phyloP scores from a whole-genome alignment of 2,797 vertebrate genomes.

The Acanthopagrus latus region DNA sequence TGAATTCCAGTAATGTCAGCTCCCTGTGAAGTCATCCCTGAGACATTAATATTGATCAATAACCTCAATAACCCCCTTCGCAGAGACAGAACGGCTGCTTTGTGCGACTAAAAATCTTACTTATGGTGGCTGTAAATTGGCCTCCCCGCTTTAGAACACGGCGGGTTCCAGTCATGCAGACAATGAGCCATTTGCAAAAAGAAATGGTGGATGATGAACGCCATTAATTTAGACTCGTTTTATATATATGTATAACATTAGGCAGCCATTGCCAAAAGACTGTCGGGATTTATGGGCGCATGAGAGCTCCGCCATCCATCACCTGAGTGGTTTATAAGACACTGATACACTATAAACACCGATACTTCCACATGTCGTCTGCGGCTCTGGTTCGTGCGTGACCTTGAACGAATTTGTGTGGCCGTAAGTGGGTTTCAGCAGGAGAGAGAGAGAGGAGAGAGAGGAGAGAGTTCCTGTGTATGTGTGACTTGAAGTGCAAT shows the following conservation, averaged over 20 bases:
- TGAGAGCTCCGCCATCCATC: conserved; percentile 56
- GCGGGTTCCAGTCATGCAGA: conserved; percentile 43
- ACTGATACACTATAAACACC: conserved; percentile 59
- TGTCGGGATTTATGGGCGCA: conserved; percentile 54
- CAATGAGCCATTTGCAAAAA: conserved; percentile 43
- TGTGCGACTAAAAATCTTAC: conserved; percentile 41
- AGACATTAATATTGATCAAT: conserved; percentile 51
- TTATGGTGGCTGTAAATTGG: conserved; percentile 38
- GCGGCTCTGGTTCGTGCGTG: conserved; percentile 18
- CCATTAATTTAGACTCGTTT: conserved; percentile 68
- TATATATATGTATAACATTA: conserved; percentile 52
- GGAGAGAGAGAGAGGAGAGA: conserved; percentile 1
- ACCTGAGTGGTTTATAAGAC: conserved; percentile 50
- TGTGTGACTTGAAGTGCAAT: conserved; percentile 57
- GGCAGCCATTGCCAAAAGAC: conserved; percentile 37
- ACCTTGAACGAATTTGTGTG: conserved; percentile 36
- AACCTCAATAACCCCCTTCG: conserved; percentile 24
- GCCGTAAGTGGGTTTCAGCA: conserved; percentile 9
- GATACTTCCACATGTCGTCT: conserved; percentile 38
- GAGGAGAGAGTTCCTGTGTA: conserved; percentile 8
- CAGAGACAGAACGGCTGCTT: conserved; percentile 29
- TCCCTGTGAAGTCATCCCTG: conserved; percentile 43
- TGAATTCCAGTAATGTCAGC: conserved; percentile 35
- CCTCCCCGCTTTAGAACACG: conserved; percentile 18
- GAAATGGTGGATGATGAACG: conserved; percentile 59